Conservation (phyloP, 1,140 invertebrate genomes). For the Aphelenchoides avenae region DNA sequence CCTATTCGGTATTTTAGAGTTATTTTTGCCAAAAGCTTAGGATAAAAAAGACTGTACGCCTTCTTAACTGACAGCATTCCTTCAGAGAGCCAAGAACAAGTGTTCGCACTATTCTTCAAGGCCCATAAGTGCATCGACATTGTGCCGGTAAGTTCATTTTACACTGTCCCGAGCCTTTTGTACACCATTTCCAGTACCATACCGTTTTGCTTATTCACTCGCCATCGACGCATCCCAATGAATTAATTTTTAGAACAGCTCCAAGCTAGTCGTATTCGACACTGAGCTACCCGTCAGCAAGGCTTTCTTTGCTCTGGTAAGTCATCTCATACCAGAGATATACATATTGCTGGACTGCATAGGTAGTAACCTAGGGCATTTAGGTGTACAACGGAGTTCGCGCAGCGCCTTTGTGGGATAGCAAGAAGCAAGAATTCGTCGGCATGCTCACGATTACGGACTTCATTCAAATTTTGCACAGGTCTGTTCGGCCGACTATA, state of each 20-base stretch:
- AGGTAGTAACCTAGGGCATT: constrained; percentile 65
- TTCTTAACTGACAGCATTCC: constrained; percentile 21
- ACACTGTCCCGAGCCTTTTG: no score
- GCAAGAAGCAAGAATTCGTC: constrained; percentile 77
- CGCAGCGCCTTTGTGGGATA: constrained; percentile 95
- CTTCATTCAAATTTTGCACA: constrained; percentile 84
- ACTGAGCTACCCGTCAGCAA: constrained; percentile 95
- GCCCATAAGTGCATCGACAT: constrained; percentile 98
- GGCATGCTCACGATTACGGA: constrained; percentile 99
- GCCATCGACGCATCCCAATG: no score
- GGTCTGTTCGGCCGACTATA: constrained; percentile 21
- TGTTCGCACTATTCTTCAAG: constrained; percentile 76
- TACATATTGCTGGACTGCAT: no score
- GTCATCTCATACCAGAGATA: no score
- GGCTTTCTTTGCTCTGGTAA: constrained; percentile 96
- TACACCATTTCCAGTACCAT: no score
- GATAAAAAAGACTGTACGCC: neutral
- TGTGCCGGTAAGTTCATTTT: no score
- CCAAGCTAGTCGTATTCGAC: constrained; percentile 97
- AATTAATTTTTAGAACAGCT: no score
- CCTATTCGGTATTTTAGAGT: constrained; percentile 39
- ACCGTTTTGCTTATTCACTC: no score
- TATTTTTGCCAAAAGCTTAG: constrained; percentile 1
- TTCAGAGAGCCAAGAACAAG: constrained; percentile 57
- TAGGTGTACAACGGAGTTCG: constrained; percentile 86